phyloP scores from a whole-genome alignment of 2,113 vertebrate genomes.

The Dasyornis broadbenti region DNA sequence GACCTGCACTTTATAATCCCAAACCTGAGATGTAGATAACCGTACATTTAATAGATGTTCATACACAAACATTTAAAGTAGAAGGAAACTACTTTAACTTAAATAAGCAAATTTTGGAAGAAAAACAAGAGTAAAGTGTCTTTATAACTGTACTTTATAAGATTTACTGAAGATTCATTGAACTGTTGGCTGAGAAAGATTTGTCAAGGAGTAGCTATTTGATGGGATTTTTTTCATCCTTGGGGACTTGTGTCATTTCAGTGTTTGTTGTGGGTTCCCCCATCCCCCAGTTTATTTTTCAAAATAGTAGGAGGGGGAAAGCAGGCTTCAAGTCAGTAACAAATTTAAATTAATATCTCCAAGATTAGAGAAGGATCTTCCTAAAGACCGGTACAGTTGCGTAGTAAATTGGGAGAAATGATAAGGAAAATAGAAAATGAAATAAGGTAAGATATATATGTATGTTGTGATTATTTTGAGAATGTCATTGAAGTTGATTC shows the following conservation, averaged over 20 bases:
- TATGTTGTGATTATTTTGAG: not conserved
- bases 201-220: not conserved
- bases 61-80: not conserved
- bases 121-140: not conserved
- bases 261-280: not conserved
- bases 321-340: not conserved
- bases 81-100: not conserved
- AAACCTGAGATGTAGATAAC: not conserved
- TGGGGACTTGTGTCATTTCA: not conserved
- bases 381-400: not conserved
- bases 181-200: not conserved
- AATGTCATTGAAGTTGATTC: not conserved
- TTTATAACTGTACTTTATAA: not conserved
- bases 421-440: not conserved
- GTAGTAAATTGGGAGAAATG: not conserved
- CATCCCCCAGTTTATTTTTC: not conserved
- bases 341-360: not conserved
- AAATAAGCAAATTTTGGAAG: not conserved
- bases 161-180: not conserved
- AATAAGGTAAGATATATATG: not conserved
- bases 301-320: not conserved
- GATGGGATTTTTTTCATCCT: not conserved
- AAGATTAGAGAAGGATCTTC: not conserved
- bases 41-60: not conserved
- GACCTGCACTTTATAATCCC: not conserved